phyloP scores from a whole-genome alignment of 1,140 invertebrate species.

The Mactra quadrangularis region DNA sequence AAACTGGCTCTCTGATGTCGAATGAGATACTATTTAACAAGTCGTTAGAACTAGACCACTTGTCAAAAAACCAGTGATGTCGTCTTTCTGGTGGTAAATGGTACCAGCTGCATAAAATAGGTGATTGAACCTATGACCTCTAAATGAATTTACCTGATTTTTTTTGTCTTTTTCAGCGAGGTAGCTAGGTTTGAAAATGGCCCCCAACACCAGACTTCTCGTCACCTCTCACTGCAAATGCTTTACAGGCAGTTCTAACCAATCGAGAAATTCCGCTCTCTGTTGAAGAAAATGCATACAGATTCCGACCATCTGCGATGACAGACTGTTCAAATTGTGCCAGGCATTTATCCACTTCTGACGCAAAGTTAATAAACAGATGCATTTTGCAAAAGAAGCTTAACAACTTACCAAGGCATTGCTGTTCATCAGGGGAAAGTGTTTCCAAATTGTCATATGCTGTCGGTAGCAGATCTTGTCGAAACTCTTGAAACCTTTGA shows the following conservation, averaged over 20 bases:
- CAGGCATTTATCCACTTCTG: not conserved
- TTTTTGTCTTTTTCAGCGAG: slow-evolving; percentile 17
- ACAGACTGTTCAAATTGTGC: not conserved
- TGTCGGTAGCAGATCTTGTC: not conserved
- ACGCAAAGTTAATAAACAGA: not conserved
- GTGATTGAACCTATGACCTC: slow-evolving; percentile 52
- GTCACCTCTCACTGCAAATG: slow-evolving; percentile 10
- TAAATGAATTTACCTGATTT: slow-evolving; percentile 38
- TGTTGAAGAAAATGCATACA: not conserved
- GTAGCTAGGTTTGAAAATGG: slow-evolving; percentile 31
- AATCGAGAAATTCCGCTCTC: slow-evolving; percentile 36
- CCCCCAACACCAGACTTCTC: slow-evolving; percentile 51
- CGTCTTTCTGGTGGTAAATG: not conserved
- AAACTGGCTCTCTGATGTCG: not conserved
- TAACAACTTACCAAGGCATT: not conserved
- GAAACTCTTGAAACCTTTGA: not conserved
- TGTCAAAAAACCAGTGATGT: not conserved
- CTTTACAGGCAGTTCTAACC: slow-evolving; percentile 40
- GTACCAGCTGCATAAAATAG: slow-evolving; percentile 22
- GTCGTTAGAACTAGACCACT: slow-evolving; percentile 8
- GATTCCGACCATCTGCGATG: not conserved
- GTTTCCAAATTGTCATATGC: slow-evolving; percentile 5
- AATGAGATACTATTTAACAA: not conserved
- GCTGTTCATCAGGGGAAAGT: not conserved
- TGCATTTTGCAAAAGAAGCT: slow-evolving; percentile 55